phyloP scores from a whole-genome alignment of 2,113 vertebrate species.

The Atractosteus spatula region DNA sequence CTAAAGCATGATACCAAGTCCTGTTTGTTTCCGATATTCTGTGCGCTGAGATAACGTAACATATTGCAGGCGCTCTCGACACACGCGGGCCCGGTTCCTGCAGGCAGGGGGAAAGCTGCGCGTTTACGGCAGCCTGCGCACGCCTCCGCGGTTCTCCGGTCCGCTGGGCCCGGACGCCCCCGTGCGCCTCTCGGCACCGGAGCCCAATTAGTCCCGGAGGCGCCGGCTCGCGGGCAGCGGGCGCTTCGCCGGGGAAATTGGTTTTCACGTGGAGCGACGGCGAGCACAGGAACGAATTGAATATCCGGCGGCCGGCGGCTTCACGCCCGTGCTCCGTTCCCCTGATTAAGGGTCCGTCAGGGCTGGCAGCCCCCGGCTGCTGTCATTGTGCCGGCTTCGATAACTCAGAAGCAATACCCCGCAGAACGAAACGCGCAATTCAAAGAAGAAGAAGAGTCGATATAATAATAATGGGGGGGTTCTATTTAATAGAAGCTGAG shows the following conservation, averaged over 20 bases:
- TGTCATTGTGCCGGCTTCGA: conserved; percentile 6
- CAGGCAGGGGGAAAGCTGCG: no score
- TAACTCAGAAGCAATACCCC: conserved; percentile 6
- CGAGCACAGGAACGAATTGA: neutral
- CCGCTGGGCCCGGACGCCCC: neutral
- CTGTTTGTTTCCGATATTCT: no score
- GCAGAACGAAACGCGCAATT: neutral
- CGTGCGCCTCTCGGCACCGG: neutral
- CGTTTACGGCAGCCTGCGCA: no score
- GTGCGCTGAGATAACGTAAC: no score
- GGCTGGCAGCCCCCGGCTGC: neutral
- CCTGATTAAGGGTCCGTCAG: conserved; percentile 9
- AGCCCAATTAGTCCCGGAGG: neutral
- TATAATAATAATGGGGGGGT: neutral
- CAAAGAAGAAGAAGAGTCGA: neutral
- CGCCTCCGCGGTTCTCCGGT: no score
- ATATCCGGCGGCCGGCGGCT: neutral
- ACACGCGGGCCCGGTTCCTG: no score
- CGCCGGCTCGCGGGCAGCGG: neutral
- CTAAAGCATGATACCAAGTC: no score
- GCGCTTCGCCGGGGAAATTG: conserved; percentile 3
- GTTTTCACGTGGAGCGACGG: neutral
- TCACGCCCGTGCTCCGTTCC: neutral
- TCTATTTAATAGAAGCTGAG: neutral
- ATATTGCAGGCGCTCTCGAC: no score